Conservation (phyloP, 2,888 invertebrate species). For the Orchesellides sinensis region DNA sequence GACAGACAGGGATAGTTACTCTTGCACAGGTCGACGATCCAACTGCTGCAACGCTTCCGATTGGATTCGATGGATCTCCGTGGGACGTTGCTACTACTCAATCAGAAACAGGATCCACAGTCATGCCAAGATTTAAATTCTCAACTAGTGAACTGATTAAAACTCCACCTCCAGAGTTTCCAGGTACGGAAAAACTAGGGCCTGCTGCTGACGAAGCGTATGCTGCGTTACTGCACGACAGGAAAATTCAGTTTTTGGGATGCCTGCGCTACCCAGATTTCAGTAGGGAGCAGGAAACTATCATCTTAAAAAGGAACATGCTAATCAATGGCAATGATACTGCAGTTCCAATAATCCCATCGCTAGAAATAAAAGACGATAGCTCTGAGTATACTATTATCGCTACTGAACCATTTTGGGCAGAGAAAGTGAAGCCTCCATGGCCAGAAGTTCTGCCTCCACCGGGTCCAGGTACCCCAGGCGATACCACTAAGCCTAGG, state of each 20-base stretch:
- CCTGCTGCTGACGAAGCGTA: constrained; percentile 22
- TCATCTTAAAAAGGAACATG: not conserved
- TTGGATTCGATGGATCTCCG: not conserved
- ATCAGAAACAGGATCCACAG: not conserved
- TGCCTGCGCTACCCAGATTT: constrained; percentile 27
- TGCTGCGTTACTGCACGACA: constrained; percentile 10
- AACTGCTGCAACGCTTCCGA: no score
- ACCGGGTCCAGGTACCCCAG: not conserved
- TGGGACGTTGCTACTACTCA: not conserved
- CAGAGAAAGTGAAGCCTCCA: not conserved
- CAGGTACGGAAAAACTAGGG: not conserved
- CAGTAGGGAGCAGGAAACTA: not conserved
- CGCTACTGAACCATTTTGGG: not conserved
- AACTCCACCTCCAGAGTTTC: not conserved
- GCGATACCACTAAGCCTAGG: not conserved
- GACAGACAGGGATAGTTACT: constrained; percentile 31
- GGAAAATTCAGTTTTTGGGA: constrained; percentile 30
- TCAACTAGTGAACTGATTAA: no score
- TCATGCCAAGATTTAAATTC: no score
- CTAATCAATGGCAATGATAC: not conserved
- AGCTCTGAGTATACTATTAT: not conserved
- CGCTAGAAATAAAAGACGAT: not conserved
- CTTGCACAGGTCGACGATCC: not conserved
- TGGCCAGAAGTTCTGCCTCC: no score
- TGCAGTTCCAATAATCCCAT: not conserved